A percentile compares a stretch with the other conserved stretches of the same genome.
Evolutionary conservation across 2,113 vertebrate genomes (phyloP).

Genomic region (Mobula birostris): DNA sequence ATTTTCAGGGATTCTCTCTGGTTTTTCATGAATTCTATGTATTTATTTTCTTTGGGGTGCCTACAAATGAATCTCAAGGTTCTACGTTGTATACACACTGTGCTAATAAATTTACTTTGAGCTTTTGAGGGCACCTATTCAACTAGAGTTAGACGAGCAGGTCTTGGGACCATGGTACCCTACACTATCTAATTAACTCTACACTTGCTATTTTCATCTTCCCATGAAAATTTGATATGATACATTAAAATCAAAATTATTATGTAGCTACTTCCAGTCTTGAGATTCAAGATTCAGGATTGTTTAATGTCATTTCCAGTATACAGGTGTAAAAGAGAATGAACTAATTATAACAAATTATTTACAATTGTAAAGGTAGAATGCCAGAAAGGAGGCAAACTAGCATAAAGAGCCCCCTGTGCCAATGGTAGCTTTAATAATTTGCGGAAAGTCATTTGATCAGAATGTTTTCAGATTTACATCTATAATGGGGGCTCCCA

Average conservation of each 20-base stretch:
- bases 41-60: no score
- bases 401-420: neutral
- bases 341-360: no score
- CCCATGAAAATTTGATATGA: neutral
- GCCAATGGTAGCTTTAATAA: neutral
- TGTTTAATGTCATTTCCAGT: no score
- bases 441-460: neutral
- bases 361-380: no score
- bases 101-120: no score
- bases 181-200: neutral
- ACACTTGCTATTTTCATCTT: neutral
- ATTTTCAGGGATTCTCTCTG: no score
- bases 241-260: neutral
- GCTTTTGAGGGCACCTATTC: neutral
- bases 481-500: neutral
- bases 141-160: neutral
- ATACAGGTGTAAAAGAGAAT: no score
- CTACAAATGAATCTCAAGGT: no score
- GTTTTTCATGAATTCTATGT: no score
- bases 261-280: neutral
- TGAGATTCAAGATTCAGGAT: neutral
- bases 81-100: no score
- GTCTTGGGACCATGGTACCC: no score
- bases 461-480: neutral
- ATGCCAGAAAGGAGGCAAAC: no score